Evolutionary conservation across 2,888 invertebrate genomes (phyloP), one percentile per base, ranked within the genome.

Genomic region (Brenthis hecate): DNA sequence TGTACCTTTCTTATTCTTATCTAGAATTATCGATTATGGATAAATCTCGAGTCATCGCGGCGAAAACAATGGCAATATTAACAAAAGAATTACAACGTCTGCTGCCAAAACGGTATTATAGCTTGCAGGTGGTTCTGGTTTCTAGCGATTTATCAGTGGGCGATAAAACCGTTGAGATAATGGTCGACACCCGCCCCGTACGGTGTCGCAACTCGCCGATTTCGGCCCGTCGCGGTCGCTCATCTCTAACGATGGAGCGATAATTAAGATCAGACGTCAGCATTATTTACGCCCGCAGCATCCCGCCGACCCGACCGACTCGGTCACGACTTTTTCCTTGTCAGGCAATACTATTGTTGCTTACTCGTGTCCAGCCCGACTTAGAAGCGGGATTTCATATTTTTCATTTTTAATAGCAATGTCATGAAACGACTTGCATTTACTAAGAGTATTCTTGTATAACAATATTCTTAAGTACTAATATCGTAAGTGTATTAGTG

Each of bases 231-330:
- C 50, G 74, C 74, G 74, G 76, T 87, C 88, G 89, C 88, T 90
- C 88, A 89, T 90, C 87, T 89, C 90, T 90, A 90, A 90, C 89
- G 91, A 92, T 92, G 86, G 88, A 84, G 84, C 87, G 91, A 91
- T 92, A 92, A 91, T 92, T 92, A 92, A 91, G 91, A 90, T 91
- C 84, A 85, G 90, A 86, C 89, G 85, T 85, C 85, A 84, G 88
- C 85, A 90, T 89, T 91, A 92, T 90, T 91, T 91, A 89, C 90
- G 91, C 91, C 91, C 83, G 87, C 83, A 89, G 91, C 90, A 83
- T 87, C 86, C 85, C 82, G 85, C 78, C 85, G 91, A 88, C 89
- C 89, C 80, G 82, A 77, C 81, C 83, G 83, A 87, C 81, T 82
- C 83, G 85, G 89, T 92, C 91, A 92, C 91, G 91, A 92, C 89